phyloP scores from a whole-genome alignment of 2,888 invertebrate species.

The Atherix ibis region DNA sequence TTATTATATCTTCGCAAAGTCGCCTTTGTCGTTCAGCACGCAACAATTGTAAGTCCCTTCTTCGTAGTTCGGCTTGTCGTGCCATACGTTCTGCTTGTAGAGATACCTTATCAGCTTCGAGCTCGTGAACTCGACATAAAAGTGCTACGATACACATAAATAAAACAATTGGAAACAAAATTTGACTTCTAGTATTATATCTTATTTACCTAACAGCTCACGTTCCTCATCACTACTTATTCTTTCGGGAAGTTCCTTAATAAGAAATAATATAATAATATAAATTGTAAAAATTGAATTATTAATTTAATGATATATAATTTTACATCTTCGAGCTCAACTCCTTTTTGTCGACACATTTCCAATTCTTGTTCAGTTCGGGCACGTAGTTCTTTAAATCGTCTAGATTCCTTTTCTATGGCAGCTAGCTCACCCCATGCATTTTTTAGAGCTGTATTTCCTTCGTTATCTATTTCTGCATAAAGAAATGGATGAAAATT shows the following conservation, averaged over 20 bases:
- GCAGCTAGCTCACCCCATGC: slow-evolving; percentile 73
- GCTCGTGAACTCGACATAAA: slow-evolving; percentile 80
- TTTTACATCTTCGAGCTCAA: slow-evolving; percentile 65
- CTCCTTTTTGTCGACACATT: slow-evolving; percentile 59
- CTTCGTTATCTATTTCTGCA: slow-evolving; percentile 29
- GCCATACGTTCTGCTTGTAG: slow-evolving; percentile 75
- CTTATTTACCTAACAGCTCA: slow-evolving; percentile 41
- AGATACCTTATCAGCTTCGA: slow-evolving; percentile 88
- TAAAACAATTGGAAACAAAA: background rate
- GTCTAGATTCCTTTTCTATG: slow-evolving; percentile 71
- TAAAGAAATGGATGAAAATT: too few relatives aligned
- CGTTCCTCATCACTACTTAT: slow-evolving; percentile 79
- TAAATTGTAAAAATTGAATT: background rate
- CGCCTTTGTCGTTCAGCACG: slow-evolving; percentile 70
- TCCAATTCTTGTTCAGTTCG: slow-evolving; percentile 70
- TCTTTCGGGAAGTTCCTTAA: slow-evolving; percentile 65
- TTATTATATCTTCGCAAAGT: slow-evolving; percentile 82
- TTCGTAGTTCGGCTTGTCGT: slow-evolving; percentile 69
- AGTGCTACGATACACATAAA: slow-evolving; percentile 41
- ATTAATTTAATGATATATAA: background rate
- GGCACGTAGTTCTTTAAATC: slow-evolving; percentile 58
- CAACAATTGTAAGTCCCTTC: slow-evolving; percentile 68
- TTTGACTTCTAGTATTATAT: background rate
- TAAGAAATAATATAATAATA: slow-evolving; percentile 5
- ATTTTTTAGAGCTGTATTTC: slow-evolving; percentile 44